These are phyloP conservation scores for Psilopsiagon aymara DNA, from an alignment of 2,113 vertebrate genomes.

Conservation along the genomic window DNA sequence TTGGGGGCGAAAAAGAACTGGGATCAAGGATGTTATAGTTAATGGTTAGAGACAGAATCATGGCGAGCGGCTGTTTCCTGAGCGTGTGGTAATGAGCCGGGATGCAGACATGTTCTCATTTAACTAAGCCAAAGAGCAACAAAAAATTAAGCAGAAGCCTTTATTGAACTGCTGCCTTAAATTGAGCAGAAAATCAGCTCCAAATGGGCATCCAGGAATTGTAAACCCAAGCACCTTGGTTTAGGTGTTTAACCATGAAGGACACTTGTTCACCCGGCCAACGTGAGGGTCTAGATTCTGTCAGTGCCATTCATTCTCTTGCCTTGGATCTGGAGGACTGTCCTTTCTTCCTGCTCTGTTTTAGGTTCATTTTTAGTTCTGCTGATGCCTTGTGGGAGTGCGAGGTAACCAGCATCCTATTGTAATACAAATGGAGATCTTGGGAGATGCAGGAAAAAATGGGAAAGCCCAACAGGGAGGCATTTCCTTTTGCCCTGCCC, in stretches of 20 bases:
- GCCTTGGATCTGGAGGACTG: not conserved
- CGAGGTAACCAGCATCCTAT: not conserved
- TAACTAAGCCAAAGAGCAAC: constrained; percentile 24
- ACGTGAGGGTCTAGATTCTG: not conserved
- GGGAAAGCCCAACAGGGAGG: not conserved
- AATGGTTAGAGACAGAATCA: constrained; percentile 18
- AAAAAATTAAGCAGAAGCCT: not conserved
- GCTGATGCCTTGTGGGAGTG: not conserved
- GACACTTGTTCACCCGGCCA: not conserved
- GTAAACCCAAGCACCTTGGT: not conserved
- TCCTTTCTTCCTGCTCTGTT: not conserved
- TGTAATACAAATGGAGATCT: not conserved
- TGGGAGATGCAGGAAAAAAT: not conserved
- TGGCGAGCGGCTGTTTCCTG: not conserved
- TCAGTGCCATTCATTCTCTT: not conserved
- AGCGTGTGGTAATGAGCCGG: constrained; percentile 24
- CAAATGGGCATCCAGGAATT: constrained; percentile 18
- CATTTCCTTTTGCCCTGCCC: not conserved
- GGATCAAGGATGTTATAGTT: not conserved
- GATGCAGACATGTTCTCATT: constrained; percentile 19
- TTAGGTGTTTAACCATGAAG: not conserved
- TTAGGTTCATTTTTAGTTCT: not conserved
- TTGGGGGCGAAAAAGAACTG: not conserved
- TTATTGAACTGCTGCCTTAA: constrained; percentile 43
- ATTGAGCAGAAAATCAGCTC: constrained; percentile 65